Conservation (phyloP, 2,888 invertebrate species). For the Trachelus stipa region DNA sequence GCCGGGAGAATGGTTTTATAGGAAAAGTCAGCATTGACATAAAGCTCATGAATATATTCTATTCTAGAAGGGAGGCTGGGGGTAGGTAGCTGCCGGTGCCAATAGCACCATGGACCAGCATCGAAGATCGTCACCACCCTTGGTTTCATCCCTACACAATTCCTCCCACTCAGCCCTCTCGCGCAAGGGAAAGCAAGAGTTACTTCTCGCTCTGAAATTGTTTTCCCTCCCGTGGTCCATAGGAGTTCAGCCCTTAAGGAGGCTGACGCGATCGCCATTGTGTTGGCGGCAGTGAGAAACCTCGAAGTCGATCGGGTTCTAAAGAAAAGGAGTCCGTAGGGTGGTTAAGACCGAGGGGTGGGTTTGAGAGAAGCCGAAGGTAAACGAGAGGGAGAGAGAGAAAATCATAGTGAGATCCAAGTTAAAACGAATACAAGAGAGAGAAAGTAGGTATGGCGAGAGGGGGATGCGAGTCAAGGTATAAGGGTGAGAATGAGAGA, state of each 20-base stretch:
- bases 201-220: neutral
- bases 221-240: neutral
- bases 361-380: neutral
- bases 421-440: no score
- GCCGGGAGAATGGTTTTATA: slow-evolving; percentile 28
- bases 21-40: slow-evolving; percentile 38
- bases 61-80: neutral
- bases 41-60: slow-evolving; percentile 41
- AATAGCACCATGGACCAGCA: neutral
- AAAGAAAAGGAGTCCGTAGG: neutral
- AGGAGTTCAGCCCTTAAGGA: neutral
- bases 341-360: neutral
- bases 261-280: neutral
- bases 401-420: no score
- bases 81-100: neutral
- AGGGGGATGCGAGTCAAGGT: neutral
- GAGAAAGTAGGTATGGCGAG: neutral
- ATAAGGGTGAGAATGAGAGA: neutral
- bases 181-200: neutral
- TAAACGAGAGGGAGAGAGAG: neutral
- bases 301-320: neutral
- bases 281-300: neutral
- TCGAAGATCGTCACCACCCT: neutral
- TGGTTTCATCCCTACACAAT: neutral
- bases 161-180: neutral